Conservation (phyloP, 2,888 invertebrate genomes). For the Monochamus alternatus region DNA sequence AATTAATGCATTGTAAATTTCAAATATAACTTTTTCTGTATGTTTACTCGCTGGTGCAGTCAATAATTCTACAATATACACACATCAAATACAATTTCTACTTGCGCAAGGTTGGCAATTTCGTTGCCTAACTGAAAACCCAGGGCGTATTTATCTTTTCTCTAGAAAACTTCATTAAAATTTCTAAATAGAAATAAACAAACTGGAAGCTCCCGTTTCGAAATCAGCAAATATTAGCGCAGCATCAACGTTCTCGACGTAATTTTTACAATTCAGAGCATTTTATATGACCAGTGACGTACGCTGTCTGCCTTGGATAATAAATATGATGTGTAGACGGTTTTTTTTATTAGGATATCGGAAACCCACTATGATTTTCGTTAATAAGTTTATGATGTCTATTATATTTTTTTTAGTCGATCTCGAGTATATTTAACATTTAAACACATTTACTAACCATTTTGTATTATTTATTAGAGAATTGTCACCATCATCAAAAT, state of each 20-base stretch:
- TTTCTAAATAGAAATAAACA: constrained; percentile 26
- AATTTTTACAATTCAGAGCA: constrained; percentile 15
- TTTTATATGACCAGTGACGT: constrained; percentile 1
- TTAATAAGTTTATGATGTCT: no score
- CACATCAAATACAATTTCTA: not conserved
- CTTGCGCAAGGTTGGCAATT: not conserved
- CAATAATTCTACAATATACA: not conserved
- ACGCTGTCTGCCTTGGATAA: not conserved
- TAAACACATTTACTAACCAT: no score
- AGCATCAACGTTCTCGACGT: constrained; percentile 4
- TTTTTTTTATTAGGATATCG: not conserved
- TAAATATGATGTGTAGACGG: not conserved
- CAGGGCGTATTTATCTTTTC: constrained; percentile 13
- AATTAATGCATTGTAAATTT: no score
- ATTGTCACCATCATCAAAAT: no score
- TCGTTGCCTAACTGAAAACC: not conserved
- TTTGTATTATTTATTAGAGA: no score
- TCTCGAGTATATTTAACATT: no score
- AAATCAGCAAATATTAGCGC: constrained; percentile 4
- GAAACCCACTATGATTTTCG: no score
- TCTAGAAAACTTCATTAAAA: constrained; percentile 24
- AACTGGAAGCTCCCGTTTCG: not conserved
- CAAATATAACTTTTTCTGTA: no score
- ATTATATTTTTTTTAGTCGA: no score
- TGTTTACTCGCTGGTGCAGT: not conserved